A percentile compares a stretch with the other conserved stretches of the same genome.
Conservation (phyloP, 2,113 vertebrate genomes). For the Carlito syrichta region DNA sequence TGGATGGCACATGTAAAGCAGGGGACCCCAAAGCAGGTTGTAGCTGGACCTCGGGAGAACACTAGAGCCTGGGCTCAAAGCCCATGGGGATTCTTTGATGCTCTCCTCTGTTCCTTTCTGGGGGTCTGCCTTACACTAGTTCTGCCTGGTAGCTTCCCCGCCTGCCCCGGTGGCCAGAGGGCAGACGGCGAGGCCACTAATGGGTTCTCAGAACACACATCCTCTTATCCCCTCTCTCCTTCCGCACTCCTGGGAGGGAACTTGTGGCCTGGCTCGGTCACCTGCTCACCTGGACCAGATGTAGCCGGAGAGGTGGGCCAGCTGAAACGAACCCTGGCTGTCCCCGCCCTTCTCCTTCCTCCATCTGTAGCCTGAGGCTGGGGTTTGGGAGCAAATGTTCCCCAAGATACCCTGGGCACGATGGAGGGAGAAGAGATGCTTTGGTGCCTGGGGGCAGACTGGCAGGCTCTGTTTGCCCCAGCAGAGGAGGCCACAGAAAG, state of each 20-base stretch:
- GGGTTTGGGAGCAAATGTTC: too few relatives aligned
- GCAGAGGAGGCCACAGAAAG: neutral
- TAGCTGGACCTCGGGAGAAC: neutral
- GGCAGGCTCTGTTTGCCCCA: neutral
- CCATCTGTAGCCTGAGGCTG: neutral
- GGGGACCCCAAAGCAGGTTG: neutral
- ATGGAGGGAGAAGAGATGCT: neutral
- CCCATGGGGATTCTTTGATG: neutral
- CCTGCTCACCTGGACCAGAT: neutral
- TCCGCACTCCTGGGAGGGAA: neutral
- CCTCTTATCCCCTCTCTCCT: too few relatives aligned
- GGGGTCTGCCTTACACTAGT: neutral
- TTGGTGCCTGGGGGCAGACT: neutral
- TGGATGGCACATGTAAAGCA: too few relatives aligned
- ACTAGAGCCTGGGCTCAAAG: neutral
- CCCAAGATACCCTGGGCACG: too few relatives aligned
- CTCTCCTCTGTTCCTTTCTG: neutral
- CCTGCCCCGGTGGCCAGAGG: neutral
- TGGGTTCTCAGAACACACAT: neutral
- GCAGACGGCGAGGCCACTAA: neutral
- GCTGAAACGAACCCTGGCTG: neutral
- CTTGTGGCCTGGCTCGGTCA: neutral
- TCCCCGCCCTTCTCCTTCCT: neutral
- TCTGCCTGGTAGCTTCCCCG: neutral
- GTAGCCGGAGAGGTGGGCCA: neutral